Base-by-base conservation (phyloP, 2,888 invertebrate species). In the Tetragnatha montana region DNA sequence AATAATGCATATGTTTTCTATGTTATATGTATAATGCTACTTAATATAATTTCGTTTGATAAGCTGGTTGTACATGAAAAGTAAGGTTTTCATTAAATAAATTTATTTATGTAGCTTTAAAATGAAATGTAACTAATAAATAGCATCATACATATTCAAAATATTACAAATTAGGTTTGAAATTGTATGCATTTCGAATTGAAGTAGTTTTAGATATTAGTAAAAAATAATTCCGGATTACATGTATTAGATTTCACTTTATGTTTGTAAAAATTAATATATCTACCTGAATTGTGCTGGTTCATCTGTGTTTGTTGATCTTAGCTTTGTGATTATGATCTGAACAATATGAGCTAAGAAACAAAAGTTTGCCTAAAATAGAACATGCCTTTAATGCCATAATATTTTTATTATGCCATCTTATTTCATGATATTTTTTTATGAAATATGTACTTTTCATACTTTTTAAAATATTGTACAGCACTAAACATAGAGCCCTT, bases 291-390 rank as follows among this genome's bases (percentile, higher is more conserved):
- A 94, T 92, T 94, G 94, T 89, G 93, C 93, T 12, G 94, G 93
- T 89, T 94, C 94, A 83, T 94, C 93, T 79, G 93, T 92, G 85
- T 94, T 93, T 68, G 93, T 93, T 49, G 94, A 93, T 76, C 93
- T 92, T 87, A 94, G 92, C 88, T 94, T 94, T 69, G 93, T 93
- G 85, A 94, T 92, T 78, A 94, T 91, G 71, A 94, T 93, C 69
- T 93, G 92, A 91, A 94, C 92, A 71, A 94, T 93, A 73, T 92
- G 91, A 14, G 91, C 90, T 69, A 93, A 91, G 21, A 93, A 92
- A 8, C 93, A 80, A 8, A 93, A 90, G 88, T 93, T 93, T 0
- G 92, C 89, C 93, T 93, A 87, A 14, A 91, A 90, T 51, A 21
- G 60, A 35, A 82, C 8, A 12, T 50, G 60, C 60, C 4, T 60